Percentiles rank a stretch among this genome's conserved stretches.
Evolutionary conservation across 2,888 invertebrate genomes (phyloP).

Genomic region (Teleiodes luculella): DNA sequence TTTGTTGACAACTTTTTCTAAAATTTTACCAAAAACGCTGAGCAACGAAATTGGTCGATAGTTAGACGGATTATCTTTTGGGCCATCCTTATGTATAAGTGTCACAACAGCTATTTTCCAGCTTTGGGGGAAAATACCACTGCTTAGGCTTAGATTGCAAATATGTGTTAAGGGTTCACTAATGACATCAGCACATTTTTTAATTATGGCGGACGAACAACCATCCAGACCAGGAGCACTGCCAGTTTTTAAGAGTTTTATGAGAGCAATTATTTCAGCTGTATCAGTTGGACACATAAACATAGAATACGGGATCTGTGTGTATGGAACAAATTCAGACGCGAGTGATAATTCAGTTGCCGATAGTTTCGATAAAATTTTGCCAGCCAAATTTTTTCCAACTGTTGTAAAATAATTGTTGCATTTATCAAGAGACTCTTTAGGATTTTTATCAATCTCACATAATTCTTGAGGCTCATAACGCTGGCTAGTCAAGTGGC

Average conservation of each 20-base stretch:
- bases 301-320: background rate
- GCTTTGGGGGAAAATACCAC: background rate
- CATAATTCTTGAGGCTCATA: background rate
- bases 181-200: background rate
- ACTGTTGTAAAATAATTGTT: background rate
- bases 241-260: background rate
- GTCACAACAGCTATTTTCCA: background rate
- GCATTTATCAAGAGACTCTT: background rate
- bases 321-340: background rate
- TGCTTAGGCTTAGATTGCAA: background rate
- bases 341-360: background rate
- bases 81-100: background rate
- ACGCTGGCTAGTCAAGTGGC: background rate
- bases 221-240: background rate
- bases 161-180: background rate
- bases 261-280: background rate
- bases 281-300: background rate
- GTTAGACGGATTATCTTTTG: background rate
- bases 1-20: constrained; percentile 1
- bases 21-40: background rate
- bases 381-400: background rate
- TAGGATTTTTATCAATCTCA: background rate
- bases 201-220: background rate
- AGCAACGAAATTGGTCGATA: constrained; percentile 5
- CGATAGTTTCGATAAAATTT: background rate